Base-by-base conservation (phyloP, 2,797 vertebrate species). In the Peromyscus nudipes region DNA sequence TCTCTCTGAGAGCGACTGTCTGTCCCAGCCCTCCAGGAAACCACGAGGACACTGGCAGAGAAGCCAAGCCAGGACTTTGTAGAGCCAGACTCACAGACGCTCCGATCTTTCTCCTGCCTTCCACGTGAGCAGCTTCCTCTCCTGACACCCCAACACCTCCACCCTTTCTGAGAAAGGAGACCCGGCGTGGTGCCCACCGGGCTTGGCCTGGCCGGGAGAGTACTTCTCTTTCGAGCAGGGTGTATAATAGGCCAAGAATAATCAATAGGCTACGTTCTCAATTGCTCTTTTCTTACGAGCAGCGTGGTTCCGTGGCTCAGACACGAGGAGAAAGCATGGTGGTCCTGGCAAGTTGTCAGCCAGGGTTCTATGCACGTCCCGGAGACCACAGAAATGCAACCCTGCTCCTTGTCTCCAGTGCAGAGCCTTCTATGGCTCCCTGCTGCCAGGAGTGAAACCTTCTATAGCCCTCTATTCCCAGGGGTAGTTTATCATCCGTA, bases 21-120 rank as follows among this genome's bases (percentile, higher is more conserved):
- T 84, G 25, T 34, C 16, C 27, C 9, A 6, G 17, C 19, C 27
- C 34, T 82, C 6, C 23, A n/a, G 40, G 34, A 98, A 98, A 98
- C 98, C 98, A 96, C 98, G 97, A 97, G 95, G n/a, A 82, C 91
- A 95, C 96, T 91, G 97, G 98, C 60, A 97, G 97, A 97, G 97
- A 97, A 90, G 98, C 97, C 98, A 98, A 97, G 97, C 97, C 77
- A 52, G 25, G 62, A 65, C 97, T 96, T 21, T 12, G 25, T 16
- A 21, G 21, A 46, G 31, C 46, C 46, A 69, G 64, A 86, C 64
- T 86, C 46, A 86, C 29, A 69, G 46, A n/a, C 12, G 43, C 43
- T 69, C 31, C 31, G 23, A 21, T 8, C 19, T 67, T 8, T 6
- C 64, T 6, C 29, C 43, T 4, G 29, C 43, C 83, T 69, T 65